phyloP scores from a whole-genome alignment of 1,140 invertebrate genomes.

The Ruditapes philippinarum region DNA sequence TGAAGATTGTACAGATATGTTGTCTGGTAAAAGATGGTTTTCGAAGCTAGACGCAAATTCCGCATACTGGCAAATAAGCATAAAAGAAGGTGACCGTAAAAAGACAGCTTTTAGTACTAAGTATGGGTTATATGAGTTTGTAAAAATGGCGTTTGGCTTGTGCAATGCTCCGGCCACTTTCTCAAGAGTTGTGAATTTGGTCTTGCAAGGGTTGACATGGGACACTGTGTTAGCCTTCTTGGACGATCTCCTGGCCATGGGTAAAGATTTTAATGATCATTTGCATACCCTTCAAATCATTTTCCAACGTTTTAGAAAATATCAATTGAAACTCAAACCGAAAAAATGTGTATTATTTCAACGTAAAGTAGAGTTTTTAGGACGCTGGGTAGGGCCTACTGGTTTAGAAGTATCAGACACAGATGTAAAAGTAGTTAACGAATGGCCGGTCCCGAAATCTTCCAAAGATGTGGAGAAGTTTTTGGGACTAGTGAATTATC shows the following conservation, averaged over 20 bases:
- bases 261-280: conserved; percentile 18
- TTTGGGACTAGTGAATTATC: conserved; percentile 67
- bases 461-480: conserved; percentile 63
- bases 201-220: background rate
- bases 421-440: conserved; percentile 1
- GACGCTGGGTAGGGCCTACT: conserved; percentile 30
- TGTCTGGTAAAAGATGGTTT: conserved; percentile 26
- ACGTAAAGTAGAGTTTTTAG: conserved; percentile 59
- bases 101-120: conserved; percentile 21
- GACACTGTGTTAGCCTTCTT: conserved; percentile 1
- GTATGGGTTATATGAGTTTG: background rate
- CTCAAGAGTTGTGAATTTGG: background rate
- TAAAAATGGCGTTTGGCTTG: background rate
- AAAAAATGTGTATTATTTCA: conserved; percentile 66
- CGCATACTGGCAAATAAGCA: conserved; percentile 14
- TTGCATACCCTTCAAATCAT: background rate
- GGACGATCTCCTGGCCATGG: conserved; percentile 19
- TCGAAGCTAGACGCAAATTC: conserved; percentile 41
- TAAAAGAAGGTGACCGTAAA: background rate
- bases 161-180: background rate
- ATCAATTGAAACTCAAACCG: conserved; percentile 63
- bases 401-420: background rate
- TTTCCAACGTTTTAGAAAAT: conserved; percentile 15
- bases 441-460: conserved; percentile 52
- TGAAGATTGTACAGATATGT: background rate